These are phyloP conservation scores for Sciurus carolinensis DNA, from an alignment of 2,797 vertebrate genomes.

Conservation along the genomic window DNA sequence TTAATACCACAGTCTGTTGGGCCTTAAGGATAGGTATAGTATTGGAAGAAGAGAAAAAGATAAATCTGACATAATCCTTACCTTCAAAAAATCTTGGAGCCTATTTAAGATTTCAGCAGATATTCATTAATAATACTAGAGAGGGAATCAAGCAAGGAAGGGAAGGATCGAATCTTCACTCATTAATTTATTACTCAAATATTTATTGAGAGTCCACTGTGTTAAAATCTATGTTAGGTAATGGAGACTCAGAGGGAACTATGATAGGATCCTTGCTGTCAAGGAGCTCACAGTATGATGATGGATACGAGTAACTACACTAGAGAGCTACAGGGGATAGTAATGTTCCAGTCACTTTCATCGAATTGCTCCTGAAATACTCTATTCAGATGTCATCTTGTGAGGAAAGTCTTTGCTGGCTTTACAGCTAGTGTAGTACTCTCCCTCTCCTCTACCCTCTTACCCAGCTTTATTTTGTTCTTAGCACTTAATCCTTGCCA, in stretches of 20 bases:
- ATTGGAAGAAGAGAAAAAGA: slow-evolving; percentile 11
- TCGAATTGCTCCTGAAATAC: neutral
- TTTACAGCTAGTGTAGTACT: neutral
- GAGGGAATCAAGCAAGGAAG: slow-evolving; percentile 15
- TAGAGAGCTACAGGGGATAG: neutral
- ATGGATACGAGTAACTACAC: neutral
- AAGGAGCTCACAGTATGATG: slow-evolving; percentile 21
- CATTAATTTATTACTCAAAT: slow-evolving; percentile 48
- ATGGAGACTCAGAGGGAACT: neutral
- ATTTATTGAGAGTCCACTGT: neutral
- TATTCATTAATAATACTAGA: slow-evolving; percentile 5
- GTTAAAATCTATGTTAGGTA: slow-evolving; percentile 25
- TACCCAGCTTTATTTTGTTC: neutral
- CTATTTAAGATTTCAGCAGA: neutral
- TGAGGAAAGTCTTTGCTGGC: neutral
- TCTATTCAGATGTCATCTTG: slow-evolving; percentile 21
- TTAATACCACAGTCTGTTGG: neutral
- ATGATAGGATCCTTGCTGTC: neutral
- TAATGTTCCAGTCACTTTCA: slow-evolving; percentile 2
- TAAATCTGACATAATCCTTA: neutral
- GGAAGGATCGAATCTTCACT: neutral
- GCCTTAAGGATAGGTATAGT: neutral
- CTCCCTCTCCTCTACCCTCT: neutral
- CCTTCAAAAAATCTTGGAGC: slow-evolving; percentile 35
- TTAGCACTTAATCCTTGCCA: neutral